Percentiles rank a stretch among this genome's conserved stretches.
Conservation (phyloP, 2,113 vertebrate genomes). For the Solenodon paradoxus region DNA sequence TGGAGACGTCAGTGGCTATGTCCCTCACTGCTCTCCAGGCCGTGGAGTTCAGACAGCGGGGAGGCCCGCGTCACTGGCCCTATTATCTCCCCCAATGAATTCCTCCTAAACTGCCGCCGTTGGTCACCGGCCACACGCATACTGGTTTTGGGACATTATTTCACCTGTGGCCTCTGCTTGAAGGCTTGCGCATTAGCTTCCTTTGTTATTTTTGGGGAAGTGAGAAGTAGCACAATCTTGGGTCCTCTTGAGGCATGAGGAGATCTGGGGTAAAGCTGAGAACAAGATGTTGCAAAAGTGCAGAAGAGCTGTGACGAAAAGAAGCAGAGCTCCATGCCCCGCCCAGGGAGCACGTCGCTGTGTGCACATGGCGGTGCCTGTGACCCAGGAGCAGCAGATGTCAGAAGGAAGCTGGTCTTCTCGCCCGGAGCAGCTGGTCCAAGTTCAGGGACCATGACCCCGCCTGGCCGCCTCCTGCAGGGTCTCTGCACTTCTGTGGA, state of each 20-base stretch:
- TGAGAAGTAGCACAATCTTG: background rate
- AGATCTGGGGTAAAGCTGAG: too few species aligned
- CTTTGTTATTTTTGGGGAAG: background rate
- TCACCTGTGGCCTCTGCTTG: background rate
- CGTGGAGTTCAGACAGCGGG: background rate
- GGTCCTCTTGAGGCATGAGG: background rate
- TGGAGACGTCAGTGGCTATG: background rate
- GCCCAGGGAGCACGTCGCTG: background rate
- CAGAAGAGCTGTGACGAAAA: background rate
- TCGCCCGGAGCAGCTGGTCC: background rate
- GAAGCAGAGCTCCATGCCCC: too few species aligned
- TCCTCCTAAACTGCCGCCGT: too few species aligned
- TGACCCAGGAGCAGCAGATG: too few species aligned
- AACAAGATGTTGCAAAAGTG: background rate
- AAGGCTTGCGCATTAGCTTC: background rate
- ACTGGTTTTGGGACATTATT: background rate
- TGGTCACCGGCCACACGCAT: background rate
- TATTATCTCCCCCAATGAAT: background rate
- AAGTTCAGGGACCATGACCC: background rate
- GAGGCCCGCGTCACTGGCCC: background rate
- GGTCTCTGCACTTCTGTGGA: too few species aligned
- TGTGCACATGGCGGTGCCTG: background rate
- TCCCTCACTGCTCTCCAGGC: too few species aligned
- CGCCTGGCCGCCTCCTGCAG: too few species aligned
- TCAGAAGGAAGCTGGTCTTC: background rate